These are phyloP conservation scores for Scrobipalpa costella DNA, from an alignment of 2,888 invertebrate species.

Conservation along the genomic window DNA sequence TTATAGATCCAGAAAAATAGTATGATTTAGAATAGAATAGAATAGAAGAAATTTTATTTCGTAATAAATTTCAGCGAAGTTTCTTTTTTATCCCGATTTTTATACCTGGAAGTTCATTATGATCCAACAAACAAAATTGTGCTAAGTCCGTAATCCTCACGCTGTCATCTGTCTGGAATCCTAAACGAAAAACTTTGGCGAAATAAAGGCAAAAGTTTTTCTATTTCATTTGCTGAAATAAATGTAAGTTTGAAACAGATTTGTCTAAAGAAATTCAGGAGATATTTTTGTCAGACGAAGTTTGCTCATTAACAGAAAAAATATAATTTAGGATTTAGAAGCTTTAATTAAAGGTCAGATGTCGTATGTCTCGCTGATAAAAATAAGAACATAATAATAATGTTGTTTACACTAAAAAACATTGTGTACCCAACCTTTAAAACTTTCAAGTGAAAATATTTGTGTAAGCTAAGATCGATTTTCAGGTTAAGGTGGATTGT, in stretches of 20 bases:
- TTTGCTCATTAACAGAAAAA: constrained; percentile 5
- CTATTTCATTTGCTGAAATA: constrained; percentile 32
- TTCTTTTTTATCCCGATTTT: too few species aligned
- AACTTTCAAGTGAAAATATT: constrained; percentile 16
- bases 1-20: too few species aligned
- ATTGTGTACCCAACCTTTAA: neutral
- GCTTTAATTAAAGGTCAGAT: too few species aligned
- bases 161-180: constrained; percentile 7
- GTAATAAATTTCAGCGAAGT: too few species aligned
- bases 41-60: too few species aligned
- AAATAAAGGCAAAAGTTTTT: constrained; percentile 34
- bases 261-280: constrained; percentile 44
- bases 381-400: too few species aligned
- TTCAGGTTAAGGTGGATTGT: constrained; percentile 23
- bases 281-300: neutral
- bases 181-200: constrained; percentile 25
- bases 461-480: neutral
- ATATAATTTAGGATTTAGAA: neutral
- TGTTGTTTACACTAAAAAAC: constrained; percentile 2
- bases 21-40: too few species aligned
- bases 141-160: constrained; percentile 6
- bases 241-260: constrained; percentile 41
- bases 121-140: neutral
- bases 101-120: too few species aligned
- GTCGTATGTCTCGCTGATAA: too few species aligned